These are phyloP conservation scores for Subanguina moxae DNA, from an alignment of 1,140 invertebrate genomes.

Conservation along the genomic window DNA sequence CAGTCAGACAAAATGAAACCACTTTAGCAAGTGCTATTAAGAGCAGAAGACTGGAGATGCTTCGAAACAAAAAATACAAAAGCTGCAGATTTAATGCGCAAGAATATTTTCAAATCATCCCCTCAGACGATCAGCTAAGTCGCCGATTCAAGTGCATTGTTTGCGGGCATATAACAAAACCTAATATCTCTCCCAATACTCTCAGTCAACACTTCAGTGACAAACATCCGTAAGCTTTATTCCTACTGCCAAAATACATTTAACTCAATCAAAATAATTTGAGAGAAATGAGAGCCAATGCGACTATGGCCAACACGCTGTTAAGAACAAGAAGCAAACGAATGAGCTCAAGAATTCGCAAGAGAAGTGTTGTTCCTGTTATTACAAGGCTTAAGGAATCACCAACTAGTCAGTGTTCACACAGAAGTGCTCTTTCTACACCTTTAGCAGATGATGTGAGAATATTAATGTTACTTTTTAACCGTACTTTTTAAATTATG, in stretches of 20 bases:
- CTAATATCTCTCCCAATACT: not conserved
- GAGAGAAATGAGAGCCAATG: not conserved
- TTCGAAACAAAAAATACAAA: not conserved
- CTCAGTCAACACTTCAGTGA: slow-evolving; percentile 8
- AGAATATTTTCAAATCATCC: not conserved
- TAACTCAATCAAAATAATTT: too few relatives aligned
- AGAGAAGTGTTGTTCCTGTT: too few relatives aligned
- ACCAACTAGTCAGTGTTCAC: too few relatives aligned
- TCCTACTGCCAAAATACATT: not conserved
- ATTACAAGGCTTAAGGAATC: too few relatives aligned
- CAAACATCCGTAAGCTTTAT: slow-evolving; percentile 4
- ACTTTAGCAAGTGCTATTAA: not conserved
- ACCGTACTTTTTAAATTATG: too few relatives aligned
- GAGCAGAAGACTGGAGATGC: not conserved
- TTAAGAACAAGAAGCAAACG: too few relatives aligned
- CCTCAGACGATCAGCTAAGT: not conserved
- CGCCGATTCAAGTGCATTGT: slow-evolving; percentile 5
- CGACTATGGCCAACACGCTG: too few relatives aligned
- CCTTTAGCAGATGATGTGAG: too few relatives aligned
- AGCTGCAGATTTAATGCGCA: not conserved
- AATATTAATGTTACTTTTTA: too few relatives aligned
- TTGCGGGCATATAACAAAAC: slow-evolving; percentile 8
- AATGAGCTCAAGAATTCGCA: too few relatives aligned
- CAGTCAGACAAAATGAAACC: too few relatives aligned
- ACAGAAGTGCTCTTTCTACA: too few relatives aligned